Base-by-base conservation (phyloP, 2,888 invertebrate genomes). In the Athrips mouffetella region DNA sequence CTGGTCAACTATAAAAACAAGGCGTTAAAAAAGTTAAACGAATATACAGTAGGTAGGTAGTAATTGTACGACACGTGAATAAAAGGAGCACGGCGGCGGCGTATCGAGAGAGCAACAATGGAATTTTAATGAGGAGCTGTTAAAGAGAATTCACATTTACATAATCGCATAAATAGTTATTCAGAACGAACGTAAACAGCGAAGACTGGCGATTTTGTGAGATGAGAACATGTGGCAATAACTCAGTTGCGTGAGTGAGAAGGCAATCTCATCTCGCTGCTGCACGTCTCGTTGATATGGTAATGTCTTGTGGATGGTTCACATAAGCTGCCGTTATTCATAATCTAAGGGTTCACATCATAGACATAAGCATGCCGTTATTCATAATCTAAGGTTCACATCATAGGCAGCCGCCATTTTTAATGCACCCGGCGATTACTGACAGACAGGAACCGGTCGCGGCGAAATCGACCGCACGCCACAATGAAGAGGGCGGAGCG, bases 101-200 rank as follows among this genome's bases (percentile, higher is more conserved):
- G 73, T 69, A 74, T 68, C 66, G 70, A 67, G 60, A 63, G 65
- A 67, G 65, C 67, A 67, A 80, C 82, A 83, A 84, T 75, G 74
- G 83, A 82, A 86, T 85, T 80, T 80, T 80, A 85, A 85, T 83
- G 80, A 80, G 57, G 61, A 65, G 66, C 68, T 67, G 78, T 78
- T 80, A 82, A 76, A 76, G 73, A 78, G 73, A 67, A 75, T 73
- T 62, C 67, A 60, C 70, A 82, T 85, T 73, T 79, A 73, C 83
- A 84, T 87, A 85, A 83, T 78, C 73, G 76, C 76, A 80, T 81
- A 71, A 73, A 79, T 78, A 74, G 80, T 80, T 77, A 80, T 79
- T 78, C 74, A 78, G 79, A 77, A 75, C 72, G 74, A 78, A 80
- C 67, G 72, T 65, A 75, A 76, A 76, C 68, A 71, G 57, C 47